Evolutionary conservation across 1,140 invertebrate genomes (phyloP), one percentile per base, ranked within the genome.

Genomic region (Belonocnema kinseyi): DNA sequence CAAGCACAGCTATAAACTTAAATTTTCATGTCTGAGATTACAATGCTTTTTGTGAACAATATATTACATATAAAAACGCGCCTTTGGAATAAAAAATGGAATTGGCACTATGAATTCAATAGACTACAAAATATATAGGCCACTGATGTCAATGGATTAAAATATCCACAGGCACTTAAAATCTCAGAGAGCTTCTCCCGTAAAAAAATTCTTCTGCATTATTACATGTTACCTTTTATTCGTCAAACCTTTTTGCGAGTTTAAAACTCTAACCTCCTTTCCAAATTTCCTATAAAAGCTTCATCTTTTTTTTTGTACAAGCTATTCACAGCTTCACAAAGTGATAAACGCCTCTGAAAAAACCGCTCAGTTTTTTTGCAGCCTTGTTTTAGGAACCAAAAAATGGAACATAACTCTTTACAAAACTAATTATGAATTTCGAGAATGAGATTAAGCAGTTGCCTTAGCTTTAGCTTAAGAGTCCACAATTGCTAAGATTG

Each of bases 401-500:
- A 66, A 14, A 66, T 19, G 10, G 21, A 66, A 66, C 46, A 40
- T 66, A 40, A 16, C 26, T 66, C 40, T 66, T 66, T 66, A 66
- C 61, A 66, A 33, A 66, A 61, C 16, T 33, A 61, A 33, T 61
- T 11, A 61, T 61, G 19, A 61, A 61, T 7, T 61, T 33, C 7
- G 19, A 26, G 12, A 61, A 40, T 33, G 33, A 12, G 14, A 33
- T 66, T 66, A 40, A 6, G 33, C 26, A 33, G 2, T 33, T 33
- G 26, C n/a, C 4, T 33, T 66, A 33, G 14, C 40, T 86, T 90
- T 88, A 92, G 79, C 90, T 91, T 53, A 91, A 74, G 51, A 97
- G 93, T 74, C 97, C 98, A 92, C 97, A 97, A 92, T 98, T 97
- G 91, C 97, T 97, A 71, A 98, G 93, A 92, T 98, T 98, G 87